These are phyloP conservation scores for Dendrocincla fuliginosa DNA, from an alignment of 2,797 vertebrate species.

Conservation along the genomic window DNA sequence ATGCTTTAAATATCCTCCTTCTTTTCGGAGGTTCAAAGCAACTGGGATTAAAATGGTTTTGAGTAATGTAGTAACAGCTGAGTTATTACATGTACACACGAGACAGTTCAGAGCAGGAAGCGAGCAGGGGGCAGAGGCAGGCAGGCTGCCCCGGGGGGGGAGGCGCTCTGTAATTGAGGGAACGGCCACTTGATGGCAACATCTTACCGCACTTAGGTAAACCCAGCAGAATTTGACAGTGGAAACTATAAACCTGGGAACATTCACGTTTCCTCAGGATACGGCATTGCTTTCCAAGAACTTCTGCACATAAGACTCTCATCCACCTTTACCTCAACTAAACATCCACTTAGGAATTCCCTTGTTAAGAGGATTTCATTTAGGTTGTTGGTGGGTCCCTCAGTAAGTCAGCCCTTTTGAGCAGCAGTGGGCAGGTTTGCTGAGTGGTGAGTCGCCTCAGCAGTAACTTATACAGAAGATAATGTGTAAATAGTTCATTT, in stretches of 20 bases:
- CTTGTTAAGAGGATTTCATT: not conserved
- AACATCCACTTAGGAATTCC: rapidly evolving
- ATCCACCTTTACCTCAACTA: too few species aligned
- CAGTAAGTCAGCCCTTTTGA: not conserved
- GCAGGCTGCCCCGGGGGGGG: not conserved
- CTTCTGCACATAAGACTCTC: not conserved
- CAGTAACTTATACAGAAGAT: not conserved
- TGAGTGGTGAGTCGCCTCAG: rapidly evolving
- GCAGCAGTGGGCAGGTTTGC: not conserved
- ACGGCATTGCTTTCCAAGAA: not conserved
- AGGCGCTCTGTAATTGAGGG: not conserved
- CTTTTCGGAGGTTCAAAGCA: not conserved
- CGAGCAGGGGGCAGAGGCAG: not conserved
- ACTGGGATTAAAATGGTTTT: not conserved
- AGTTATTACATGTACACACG: not conserved
- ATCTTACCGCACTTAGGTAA: constrained; percentile 40
- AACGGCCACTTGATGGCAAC: constrained; percentile 70
- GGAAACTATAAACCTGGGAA: not conserved
- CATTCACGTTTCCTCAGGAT: not conserved
- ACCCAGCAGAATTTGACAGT: not conserved
- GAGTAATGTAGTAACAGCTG: not conserved
- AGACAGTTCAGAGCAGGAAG: not conserved
- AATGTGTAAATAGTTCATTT: rapidly evolving
- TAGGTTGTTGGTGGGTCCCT: not conserved
- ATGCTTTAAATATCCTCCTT: not conserved